Evolutionary conservation across 2,113 vertebrate species (phyloP), one percentile per base, ranked within the genome.

Genomic region (Silurus asotus): DNA sequence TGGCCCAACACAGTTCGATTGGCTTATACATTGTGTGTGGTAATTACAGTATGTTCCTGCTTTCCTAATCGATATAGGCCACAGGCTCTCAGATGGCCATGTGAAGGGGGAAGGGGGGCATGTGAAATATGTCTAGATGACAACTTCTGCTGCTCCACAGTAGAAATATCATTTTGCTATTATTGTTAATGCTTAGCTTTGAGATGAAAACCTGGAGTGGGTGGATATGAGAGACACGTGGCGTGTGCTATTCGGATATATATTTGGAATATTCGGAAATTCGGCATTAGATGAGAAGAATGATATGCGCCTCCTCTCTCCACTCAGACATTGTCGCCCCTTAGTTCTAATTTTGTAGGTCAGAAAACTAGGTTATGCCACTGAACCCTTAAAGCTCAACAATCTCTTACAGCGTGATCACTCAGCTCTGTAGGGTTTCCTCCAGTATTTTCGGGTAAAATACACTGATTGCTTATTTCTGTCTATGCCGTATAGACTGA

Each of bases 31-130:
- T 28, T 20, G 64, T 49, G 56, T 72, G 78, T 72, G 78, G 55
- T 82, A 87, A 87, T 82, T 77, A 82, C 80, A 82, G 49, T 87
- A 75, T 62, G 86, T 72, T 59, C 80, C 80, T 67, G 59, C 37
- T 87, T 64, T 8, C 17, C 58, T 82, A 49, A 87, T 87, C 70
- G 72, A 87, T 87, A 81, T 19, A 56, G 59, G 17, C 80, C 62
- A 83, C 85, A 65, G 59, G 79, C 48, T 55, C 84, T 53, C 70
- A 77, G 58, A 82, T 67, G 62, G 56, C 28, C 37, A 37, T 37
- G 37, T 37, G 13, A 76, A 67, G 49, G 67, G 37, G 19, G 20
- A 23, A 37, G 75, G 69, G 9, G 58, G n/a, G 51, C 77, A 62
- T 81, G 48, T 74, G 56, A 75, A 79, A 56, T 82, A 75, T 20